Base-by-base conservation (phyloP, 2,888 invertebrate species). In the Rosalia funebris region DNA sequence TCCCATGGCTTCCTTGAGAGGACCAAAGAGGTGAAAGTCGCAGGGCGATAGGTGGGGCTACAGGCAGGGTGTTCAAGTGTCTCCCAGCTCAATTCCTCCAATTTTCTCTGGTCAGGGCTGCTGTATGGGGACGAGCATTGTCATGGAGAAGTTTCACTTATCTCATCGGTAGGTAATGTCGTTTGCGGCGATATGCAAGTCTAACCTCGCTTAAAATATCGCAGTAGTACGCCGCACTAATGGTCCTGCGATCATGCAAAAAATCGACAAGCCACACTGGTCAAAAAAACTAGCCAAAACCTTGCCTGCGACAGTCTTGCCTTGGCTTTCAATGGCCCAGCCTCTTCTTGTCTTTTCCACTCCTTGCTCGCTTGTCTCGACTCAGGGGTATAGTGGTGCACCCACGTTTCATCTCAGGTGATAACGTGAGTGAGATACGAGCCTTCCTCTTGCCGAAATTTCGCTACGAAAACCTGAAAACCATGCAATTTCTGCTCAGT, bases 331-430 rank as follows among this genome's bases (percentile, higher is more conserved):
- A 25, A 3, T 25, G 25, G 25, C 4, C 7, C 7, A 5, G 25
- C 3, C 7, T 25, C 25, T 5, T 25, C 25, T 25, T 25, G 3
- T 3, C 25, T 3, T 7, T 7, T 3, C 25, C 25, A 25, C 25
- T 25, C 25, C 25, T 14, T 46, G 9, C 31, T 11, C 32, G 45
- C 19, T 11, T 9, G 44, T 25, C 48, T 57, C 9, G 15, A 32
- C 16, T 25, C 48, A 11, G 57, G 39, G 19, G 25, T 48, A 31
- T 57, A 57, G 41, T 48, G 39, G 36, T 57, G 57, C 16, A 56
- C 47, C 56, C 39, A 56, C n/a, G 56, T 47, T 14, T 57, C 48
- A 37, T 39, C 48, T n/a, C 31, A 42, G 19, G 44, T 57, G 41
- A 41, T 20, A 46, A 56, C 20, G n/a, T 48, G 14, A 4, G 17